Evolutionary conservation across 2,113 vertebrate species (phyloP).

Genomic region (Rhinoptilus africanus): DNA sequence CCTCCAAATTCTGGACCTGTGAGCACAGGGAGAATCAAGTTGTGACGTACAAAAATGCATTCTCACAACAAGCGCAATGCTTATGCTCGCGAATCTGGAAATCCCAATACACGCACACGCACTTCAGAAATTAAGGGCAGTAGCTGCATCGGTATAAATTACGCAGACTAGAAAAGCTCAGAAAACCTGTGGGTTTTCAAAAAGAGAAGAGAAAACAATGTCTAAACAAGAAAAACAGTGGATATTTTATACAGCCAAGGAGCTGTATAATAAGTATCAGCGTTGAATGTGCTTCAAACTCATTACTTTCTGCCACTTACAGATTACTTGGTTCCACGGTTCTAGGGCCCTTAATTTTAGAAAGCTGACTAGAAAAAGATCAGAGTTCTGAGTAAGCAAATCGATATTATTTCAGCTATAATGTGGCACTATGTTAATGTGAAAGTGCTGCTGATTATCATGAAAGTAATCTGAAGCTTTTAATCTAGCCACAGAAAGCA

Average conservation of each 20-base stretch:
- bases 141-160: not conserved
- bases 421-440: not conserved
- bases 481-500: not conserved
- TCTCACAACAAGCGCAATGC: not conserved
- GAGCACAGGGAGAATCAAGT: not conserved
- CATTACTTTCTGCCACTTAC: not conserved
- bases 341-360: not conserved
- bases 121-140: not conserved
- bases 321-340: not conserved
- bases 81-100: not conserved
- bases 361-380: not conserved
- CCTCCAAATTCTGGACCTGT: slow-evolving; percentile 85
- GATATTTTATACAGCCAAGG: not conserved
- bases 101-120: not conserved
- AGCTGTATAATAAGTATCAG: not conserved
- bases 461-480: not conserved
- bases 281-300: not conserved
- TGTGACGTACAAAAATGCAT: not conserved
- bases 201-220: not conserved
- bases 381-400: not conserved
- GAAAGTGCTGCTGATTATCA: not conserved
- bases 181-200: not conserved
- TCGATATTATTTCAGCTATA: not conserved
- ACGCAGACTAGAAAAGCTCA: not conserved
- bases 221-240: not conserved